Evolutionary conservation across 2,797 vertebrate species (phyloP), one percentile per base, ranked within the genome.

Genomic region (Poeciliopsis turneri): DNA sequence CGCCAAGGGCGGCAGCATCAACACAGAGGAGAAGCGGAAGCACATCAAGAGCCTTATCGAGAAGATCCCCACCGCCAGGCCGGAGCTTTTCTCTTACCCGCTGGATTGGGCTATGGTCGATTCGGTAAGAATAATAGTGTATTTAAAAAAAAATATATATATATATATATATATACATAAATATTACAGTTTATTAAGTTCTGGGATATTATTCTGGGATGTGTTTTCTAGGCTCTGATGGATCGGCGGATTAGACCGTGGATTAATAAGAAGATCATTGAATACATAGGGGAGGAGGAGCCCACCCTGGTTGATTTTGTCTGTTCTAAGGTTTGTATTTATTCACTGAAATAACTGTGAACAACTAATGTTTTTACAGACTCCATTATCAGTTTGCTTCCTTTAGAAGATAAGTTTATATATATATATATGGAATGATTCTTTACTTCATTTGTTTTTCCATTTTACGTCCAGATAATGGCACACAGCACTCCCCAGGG

Each of bases 241-340:
- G 98, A 99, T 89, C 97, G 97, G 43, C 96, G 98, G 87, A 98
- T 99, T 88, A 96, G 95, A 92, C 98, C 98, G 0, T 99, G 98
- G 98, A 99, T 99, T 90, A 99, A 99, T 91, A 99, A 99, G 94
- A 99, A 99, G 95, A 99, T 99, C 82, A 99, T 99, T 88, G 98
- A 99, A 92, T 99, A 99, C 93, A 99, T 99, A 51, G 98, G 98
- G 39, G 98, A 99, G 95, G 98, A 99, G 91, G 98, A 99, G 92
- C 95, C 98, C 75, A 99, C 98, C 0, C 92, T 99, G 92, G 98
- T 99, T 81, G 98, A 99, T 87, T 99, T 99, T 90, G 98, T 99
- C 88, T 99, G 98, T 94, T 97, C 98, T 77, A 99, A 99, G 97
- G 98, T 99, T 84, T 30, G 86, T 90, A 36, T 74, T 74, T 2